Base-by-base conservation (phyloP, 1,140 invertebrate genomes). In the Batillaria attramentaria region DNA sequence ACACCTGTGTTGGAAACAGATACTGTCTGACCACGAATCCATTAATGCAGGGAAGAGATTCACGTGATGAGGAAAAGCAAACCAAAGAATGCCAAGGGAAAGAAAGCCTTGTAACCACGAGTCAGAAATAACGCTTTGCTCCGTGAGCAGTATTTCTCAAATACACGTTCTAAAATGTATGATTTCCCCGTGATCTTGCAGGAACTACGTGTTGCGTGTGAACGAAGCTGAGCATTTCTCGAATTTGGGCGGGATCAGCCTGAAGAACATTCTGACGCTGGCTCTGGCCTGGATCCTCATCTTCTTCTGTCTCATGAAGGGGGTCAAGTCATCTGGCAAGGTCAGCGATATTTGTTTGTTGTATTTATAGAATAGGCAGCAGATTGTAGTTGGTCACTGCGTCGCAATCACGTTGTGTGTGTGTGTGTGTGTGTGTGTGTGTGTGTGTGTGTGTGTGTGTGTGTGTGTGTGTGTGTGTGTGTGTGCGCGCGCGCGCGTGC, bases 321-420 rank as follows among this genome's bases (percentile, higher is more conserved):
- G 89, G 31, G 84, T 90, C 57, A 87, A 90, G 57, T 87, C 87
- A 4, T 89, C 87, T 24, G 87, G 88, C 77, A 89, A 89, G 83
- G 89, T 89, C 77, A 80, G 65, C 37, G 20, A 3, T 57, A 16
- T 76, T 50, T 50, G 46, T 50, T 50, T 24, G 46, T 50, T 50
- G 13, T 50, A n/a, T n/a, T n/a, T n/a, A n/a, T n/a, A n/a, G n/a
- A n/a, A n/a, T n/a, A n/a, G n/a, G n/a, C n/a, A n/a, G n/a, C n/a
- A n/a, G n/a, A n/a, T n/a, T n/a, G n/a, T n/a, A n/a, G n/a, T n/a
- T n/a, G n/a, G n/a, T n/a, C n/a, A n/a, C n/a, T n/a, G n/a, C n/a
- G n/a, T n/a, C n/a, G n/a, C 46, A 54, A 18, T n/a, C 46, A 54
- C 46, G 46, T 54, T 54, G 46, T 24, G 46, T 50, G 46, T 50